Conservation (phyloP, 2,797 vertebrate genomes). For the Brotogeris chrysoptera region DNA sequence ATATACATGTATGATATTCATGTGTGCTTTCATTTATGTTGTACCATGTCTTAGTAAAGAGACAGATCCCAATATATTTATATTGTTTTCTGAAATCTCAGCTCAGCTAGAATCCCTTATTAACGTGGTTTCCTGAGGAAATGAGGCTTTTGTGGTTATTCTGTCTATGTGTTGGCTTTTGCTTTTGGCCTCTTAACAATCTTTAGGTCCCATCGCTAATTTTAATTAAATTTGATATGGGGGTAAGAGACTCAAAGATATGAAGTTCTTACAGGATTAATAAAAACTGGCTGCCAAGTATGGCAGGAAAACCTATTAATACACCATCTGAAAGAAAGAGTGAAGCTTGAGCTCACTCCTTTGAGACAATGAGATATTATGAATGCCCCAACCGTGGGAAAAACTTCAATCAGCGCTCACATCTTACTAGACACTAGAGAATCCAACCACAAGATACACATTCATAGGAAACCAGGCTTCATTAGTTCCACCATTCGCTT, state of each 20-base stretch:
- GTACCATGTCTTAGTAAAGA: neutral
- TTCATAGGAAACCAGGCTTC: slow-evolving; percentile 54
- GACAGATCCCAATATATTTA: neutral
- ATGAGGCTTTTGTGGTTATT: neutral
- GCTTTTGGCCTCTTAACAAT: neutral
- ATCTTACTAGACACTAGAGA: slow-evolving; percentile 54
- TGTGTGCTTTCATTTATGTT: neutral
- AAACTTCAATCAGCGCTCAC: slow-evolving; percentile 58
- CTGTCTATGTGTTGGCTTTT: neutral
- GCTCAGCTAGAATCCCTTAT: neutral
- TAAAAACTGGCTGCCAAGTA: slow-evolving; percentile 33
- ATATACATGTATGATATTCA: neutral
- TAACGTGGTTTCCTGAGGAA: neutral
- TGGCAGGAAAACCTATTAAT: slow-evolving; percentile 33
- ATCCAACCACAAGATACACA: slow-evolving; percentile 57
- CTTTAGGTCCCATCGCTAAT: neutral
- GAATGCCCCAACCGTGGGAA: slow-evolving; percentile 69
- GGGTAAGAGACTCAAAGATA: slow-evolving; percentile 6
- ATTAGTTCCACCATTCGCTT: slow-evolving; percentile 45
- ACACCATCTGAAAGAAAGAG: slow-evolving; percentile 20
- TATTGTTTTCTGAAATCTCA: neutral
- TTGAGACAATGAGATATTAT: slow-evolving; percentile 54
- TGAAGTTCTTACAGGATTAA: slow-evolving; percentile 23
- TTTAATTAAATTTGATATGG: slow-evolving; percentile 44
- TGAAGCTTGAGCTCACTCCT: slow-evolving; percentile 16